A percentile compares a stretch with the other conserved stretches of the same genome.
These are phyloP conservation scores for Drosophila mercatorum DNA, from an alignment of 2,888 invertebrate genomes.

Conservation along the genomic window DNA sequence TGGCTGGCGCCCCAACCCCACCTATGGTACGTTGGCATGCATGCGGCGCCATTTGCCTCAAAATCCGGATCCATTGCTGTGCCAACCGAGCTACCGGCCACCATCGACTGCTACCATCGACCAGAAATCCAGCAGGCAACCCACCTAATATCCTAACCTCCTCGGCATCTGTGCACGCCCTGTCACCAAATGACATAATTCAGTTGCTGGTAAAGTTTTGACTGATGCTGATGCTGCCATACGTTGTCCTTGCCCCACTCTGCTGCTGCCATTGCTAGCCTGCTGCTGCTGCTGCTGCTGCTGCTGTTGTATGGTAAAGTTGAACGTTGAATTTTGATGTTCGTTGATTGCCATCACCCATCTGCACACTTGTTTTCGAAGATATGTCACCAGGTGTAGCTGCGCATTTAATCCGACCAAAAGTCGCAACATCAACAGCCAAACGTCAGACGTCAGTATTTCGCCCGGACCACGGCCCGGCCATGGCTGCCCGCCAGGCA, in stretches of 20 bases:
- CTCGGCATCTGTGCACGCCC: slow-evolving; percentile 50
- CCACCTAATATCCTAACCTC: slow-evolving; percentile 8
- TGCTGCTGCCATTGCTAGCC: slow-evolving; percentile 16
- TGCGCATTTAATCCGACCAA: slow-evolving; percentile 79
- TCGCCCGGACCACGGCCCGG: slow-evolving; percentile 33
- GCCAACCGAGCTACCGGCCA: slow-evolving; percentile 16
- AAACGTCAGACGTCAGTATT: slow-evolving; percentile 52
- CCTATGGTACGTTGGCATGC: slow-evolving; percentile 28
- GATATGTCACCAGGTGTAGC: slow-evolving; percentile 80
- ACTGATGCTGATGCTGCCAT: slow-evolving; percentile 75
- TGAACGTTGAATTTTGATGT: slow-evolving; percentile 76
- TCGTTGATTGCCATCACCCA: slow-evolving; percentile 78
- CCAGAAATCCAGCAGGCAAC: slow-evolving; percentile 7
- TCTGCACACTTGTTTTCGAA: slow-evolving; percentile 58
- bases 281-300: slow-evolving; percentile 9
- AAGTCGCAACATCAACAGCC: slow-evolving; percentile 77
- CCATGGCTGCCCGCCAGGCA: slow-evolving; percentile 53
- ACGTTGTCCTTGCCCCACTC: slow-evolving; percentile 20
- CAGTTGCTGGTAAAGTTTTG: slow-evolving; percentile 79
- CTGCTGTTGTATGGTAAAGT: slow-evolving; percentile 52
- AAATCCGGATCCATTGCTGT: slow-evolving; percentile 43
- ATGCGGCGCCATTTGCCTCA: slow-evolving; percentile 47
- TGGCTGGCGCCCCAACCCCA: background rate
- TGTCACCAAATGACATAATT: slow-evolving; percentile 79
- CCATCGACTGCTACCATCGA: slow-evolving; percentile 18